Evolutionary conservation across 2,797 vertebrate genomes (phyloP), one percentile per base, ranked within the genome.

Genomic region (Bradypodion pumilum): DNA sequence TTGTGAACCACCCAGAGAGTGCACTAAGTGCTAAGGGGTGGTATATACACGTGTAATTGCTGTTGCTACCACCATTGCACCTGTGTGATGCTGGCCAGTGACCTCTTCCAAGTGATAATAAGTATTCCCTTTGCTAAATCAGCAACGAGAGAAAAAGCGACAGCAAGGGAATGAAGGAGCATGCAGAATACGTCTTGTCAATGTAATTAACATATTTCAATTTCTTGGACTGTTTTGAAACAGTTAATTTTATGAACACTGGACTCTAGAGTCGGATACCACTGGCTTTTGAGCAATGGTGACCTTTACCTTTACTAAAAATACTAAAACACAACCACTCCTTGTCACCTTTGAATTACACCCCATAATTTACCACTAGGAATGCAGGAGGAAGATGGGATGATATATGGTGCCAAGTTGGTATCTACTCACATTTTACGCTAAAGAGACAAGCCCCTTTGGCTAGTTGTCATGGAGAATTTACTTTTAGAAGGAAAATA

Each of bases 351-450:
- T 87, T 72, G 80, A 91, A 85, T 0, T 89, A 92, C 86, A 93
- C 91, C 93, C 92, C 91, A 89, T 94, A 92, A 93, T 94, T 95
- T 95, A 94, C 91, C 86, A 90, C 91, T 82, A 89, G 91, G 92
- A 95, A 95, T 95, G 91, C 65, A 92, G 87, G 89, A 90, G 88
- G 87, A 88, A 12, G 1, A 91, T 87, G 88, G 90, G 78, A 25
- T 92, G 87, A 94, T 93, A 91, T 90, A 92, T 74, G 91, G 89
- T 93, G 87, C 85, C 78, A 77, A 69, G 91, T 88, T 90, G 86
- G 86, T 92, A 94, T 87, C 89, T 82, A 80, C 90, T 90, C 89
- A 86, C 93, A 93, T 92, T 90, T 94, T 92, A 92, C 91, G 90
- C 90, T 91, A 85, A 85, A 85, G 92, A 93, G 90, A 92, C 85